Evolutionary conservation across 2,888 invertebrate species (phyloP), one percentile per base, ranked within the genome.

Genomic region (Stomorhina lunata): DNA sequence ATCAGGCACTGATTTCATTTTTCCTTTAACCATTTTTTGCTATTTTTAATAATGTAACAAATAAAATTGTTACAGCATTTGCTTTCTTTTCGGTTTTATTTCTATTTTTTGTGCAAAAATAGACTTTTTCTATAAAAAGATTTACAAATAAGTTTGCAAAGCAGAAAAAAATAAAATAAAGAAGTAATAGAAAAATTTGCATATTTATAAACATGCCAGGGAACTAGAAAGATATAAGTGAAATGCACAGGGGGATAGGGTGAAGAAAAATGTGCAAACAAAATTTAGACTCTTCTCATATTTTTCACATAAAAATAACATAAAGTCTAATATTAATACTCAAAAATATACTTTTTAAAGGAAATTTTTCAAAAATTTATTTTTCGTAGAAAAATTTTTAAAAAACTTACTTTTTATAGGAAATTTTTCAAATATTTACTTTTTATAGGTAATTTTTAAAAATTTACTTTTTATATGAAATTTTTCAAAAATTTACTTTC

Each of bases 201-300:
- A 80, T 80, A 80, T 82, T 84, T 84, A 84, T 84, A 84, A 81
- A 79, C 83, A 79, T 57, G 79, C 48, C 32, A 22, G 40, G 7
- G 48, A 4, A 50, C 17, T 37, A 72, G 48, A 48, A 17, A 34
- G 34, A 15, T 15, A 27, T n/a, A 45, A 32, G n/a, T 48, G 32
- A 27, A 20, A 32, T 37, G 65, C 27, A 79, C 76, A 61, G 68
- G 59, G 76, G 7, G 6, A 2, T n/a, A n/a, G n/a, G 2, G 3
- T 4, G 4, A 48, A 22, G 25, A 1, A 10, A 17, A 43, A 37
- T n/a, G n/a, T n/a, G n/a, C n/a, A n/a, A n/a, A n/a, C n/a, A n/a
- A n/a, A n/a, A n/a, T n/a, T n/a, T n/a, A n/a, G n/a, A n/a, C n/a
- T n/a, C n/a, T n/a, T n/a, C n/a, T n/a, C n/a, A n/a, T n/a, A n/a